Conservation (phyloP, 2,797 vertebrate species). For the Hydrolagus colliei region DNA sequence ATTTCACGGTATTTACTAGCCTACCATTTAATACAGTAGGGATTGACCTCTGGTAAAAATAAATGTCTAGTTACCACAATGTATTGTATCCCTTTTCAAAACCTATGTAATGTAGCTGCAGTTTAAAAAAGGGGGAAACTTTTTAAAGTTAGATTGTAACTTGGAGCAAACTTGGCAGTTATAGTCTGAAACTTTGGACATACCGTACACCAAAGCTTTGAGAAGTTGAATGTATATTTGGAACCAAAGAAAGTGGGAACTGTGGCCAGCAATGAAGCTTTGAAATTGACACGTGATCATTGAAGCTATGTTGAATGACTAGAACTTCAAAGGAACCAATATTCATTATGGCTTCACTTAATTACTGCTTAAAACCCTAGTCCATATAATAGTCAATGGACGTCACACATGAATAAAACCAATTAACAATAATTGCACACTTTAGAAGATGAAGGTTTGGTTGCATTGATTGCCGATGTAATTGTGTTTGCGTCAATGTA, state of each 20-base stretch:
- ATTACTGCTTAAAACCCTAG: neutral
- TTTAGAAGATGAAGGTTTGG: constrained; percentile 11
- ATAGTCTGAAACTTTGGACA: neutral
- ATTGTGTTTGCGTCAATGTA: neutral
- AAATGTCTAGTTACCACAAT: neutral
- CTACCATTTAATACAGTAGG: no score
- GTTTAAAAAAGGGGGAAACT: neutral
- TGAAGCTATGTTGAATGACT: neutral
- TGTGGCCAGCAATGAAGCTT: neutral
- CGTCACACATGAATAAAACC: neutral
- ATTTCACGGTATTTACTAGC: no score
- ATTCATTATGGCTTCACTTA: constrained; percentile 13
- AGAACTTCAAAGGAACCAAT: constrained; percentile 5
- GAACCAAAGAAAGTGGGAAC: constrained; percentile 7
- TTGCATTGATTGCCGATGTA: neutral
- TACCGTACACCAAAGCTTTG: neutral
- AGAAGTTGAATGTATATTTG: neutral
- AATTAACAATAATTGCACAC: constrained; percentile 17
- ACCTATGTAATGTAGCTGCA: neutral
- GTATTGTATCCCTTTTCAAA: neutral
- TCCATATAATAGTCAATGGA: constrained; percentile 12
- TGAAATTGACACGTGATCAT: neutral
- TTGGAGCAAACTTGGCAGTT: no score
- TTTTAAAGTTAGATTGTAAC: neutral
- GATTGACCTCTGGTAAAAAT: neutral